Evolutionary conservation across 2,797 vertebrate species (phyloP).

Genomic region (Aulostomus chinensis): DNA sequence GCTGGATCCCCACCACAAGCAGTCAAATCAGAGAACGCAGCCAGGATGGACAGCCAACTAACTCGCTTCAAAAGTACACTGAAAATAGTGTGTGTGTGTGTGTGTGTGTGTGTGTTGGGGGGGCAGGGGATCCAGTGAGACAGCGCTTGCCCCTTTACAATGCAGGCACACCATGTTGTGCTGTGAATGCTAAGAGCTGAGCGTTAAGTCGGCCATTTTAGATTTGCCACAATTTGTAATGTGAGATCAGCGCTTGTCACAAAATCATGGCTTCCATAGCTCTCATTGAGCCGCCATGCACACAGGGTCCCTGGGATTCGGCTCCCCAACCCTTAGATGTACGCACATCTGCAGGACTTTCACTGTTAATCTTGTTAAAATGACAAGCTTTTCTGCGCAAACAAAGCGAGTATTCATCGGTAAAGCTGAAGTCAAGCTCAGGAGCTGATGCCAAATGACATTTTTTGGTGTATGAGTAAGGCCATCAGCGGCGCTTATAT

Average conservation of each 20-base stretch:
- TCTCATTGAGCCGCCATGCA: slow-evolving; percentile 4
- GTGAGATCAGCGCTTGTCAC: slow-evolving; percentile 74
- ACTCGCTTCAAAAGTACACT: slow-evolving; percentile 31
- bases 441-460: slow-evolving; percentile 35
- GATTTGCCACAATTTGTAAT: slow-evolving; percentile 76
- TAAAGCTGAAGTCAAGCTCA: slow-evolving; percentile 6
- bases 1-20: not conserved
- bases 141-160: too few relatives aligned
- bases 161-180: slow-evolving; percentile 69
- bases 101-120: not conserved
- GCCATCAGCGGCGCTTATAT: slow-evolving; percentile 40
- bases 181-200: slow-evolving; percentile 48
- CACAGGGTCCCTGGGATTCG: slow-evolving; percentile 3
- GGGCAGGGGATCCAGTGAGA: too few relatives aligned
- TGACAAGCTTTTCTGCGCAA: not conserved
- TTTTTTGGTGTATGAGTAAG: slow-evolving; percentile 43
- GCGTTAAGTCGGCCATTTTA: slow-evolving; percentile 79
- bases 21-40: slow-evolving; percentile 16
- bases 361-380: slow-evolving; percentile 4
- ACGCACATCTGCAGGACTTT: too few relatives aligned
- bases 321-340: too few relatives aligned
- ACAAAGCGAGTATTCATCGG: slow-evolving; percentile 40
- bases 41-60: slow-evolving; percentile 17
- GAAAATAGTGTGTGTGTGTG: not conserved
- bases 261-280: slow-evolving; percentile 70